A percentile compares a stretch with the other conserved stretches of the same genome.
These are phyloP conservation scores for Propithecus deckenii DNA, from an alignment of 2,797 vertebrate genomes.

Conservation along the genomic window DNA sequence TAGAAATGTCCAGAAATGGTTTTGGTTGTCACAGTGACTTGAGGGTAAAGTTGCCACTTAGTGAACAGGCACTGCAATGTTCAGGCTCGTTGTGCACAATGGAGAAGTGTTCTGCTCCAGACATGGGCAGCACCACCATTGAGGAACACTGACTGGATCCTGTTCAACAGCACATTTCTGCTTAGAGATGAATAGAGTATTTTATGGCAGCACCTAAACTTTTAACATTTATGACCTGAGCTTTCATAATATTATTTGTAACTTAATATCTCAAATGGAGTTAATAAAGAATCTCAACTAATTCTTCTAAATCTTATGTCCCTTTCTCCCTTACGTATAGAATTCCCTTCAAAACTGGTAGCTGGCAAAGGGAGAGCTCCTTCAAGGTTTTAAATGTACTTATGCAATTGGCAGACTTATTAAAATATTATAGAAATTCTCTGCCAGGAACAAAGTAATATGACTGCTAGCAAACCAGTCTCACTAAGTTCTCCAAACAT, in stretches of 20 bases:
- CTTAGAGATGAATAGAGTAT: not conserved
- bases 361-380: constrained; percentile 26
- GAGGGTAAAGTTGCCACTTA: not conserved
- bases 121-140: not conserved
- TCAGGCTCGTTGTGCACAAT: not conserved
- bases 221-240: not conserved
- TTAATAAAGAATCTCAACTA: not conserved
- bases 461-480: not conserved
- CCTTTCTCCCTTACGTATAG: not conserved
- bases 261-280: not conserved
- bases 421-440: constrained; percentile 7
- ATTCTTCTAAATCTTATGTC: not conserved
- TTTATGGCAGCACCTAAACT: not conserved
- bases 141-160: not conserved
- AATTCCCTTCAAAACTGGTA: constrained; percentile 50
- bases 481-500: not conserved
- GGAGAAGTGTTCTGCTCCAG: not conserved
- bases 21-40: not conserved
- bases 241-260: not conserved
- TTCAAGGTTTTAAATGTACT: constrained; percentile 33
- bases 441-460: constrained; percentile 33
- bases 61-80: not conserved
- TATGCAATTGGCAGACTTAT: constrained; percentile 34
- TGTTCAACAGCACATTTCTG: not conserved
- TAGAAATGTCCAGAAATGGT: not conserved